phyloP scores from a whole-genome alignment of 2,888 invertebrate species.

The Agrochola lota region DNA sequence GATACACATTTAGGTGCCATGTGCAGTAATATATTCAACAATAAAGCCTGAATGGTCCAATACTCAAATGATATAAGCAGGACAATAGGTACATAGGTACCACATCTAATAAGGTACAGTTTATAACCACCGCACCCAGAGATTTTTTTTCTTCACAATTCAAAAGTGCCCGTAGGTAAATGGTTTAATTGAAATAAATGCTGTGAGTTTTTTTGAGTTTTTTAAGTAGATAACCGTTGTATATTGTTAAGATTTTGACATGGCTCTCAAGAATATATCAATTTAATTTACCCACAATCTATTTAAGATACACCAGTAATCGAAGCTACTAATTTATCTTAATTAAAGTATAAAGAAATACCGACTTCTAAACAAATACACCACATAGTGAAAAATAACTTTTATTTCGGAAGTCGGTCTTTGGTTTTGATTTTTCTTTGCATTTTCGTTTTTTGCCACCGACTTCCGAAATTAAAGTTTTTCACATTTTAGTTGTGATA shows the following conservation, averaged over 20 bases:
- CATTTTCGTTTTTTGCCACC: too few species aligned
- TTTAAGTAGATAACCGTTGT: not conserved
- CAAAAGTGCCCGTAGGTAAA: not conserved
- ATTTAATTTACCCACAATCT: not conserved
- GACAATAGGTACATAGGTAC: slow-evolving; percentile 16
- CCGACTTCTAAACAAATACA: too few species aligned
- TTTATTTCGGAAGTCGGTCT: too few species aligned
- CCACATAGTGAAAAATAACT: too few species aligned
- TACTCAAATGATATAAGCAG: not conserved
- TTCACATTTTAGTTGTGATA: too few species aligned
- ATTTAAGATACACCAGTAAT: too few species aligned
- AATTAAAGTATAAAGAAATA: too few species aligned
- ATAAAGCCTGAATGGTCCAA: not conserved
- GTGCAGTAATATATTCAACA: not conserved
- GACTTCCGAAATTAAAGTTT: too few species aligned
- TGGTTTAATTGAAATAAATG: not conserved
- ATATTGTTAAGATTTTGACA: not conserved
- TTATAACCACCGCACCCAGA: slow-evolving; percentile 19
- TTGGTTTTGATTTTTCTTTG: too few species aligned
- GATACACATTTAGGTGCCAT: not conserved
- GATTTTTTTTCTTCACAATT: not conserved
- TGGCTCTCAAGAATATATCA: not conserved
- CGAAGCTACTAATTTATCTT: too few species aligned
- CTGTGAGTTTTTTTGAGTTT: not conserved
- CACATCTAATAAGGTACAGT: slow-evolving; percentile 12